Evolutionary conservation across 2,797 vertebrate genomes (phyloP), one percentile per base, ranked within the genome.

Genomic region (Uromys caudimaculatus): DNA sequence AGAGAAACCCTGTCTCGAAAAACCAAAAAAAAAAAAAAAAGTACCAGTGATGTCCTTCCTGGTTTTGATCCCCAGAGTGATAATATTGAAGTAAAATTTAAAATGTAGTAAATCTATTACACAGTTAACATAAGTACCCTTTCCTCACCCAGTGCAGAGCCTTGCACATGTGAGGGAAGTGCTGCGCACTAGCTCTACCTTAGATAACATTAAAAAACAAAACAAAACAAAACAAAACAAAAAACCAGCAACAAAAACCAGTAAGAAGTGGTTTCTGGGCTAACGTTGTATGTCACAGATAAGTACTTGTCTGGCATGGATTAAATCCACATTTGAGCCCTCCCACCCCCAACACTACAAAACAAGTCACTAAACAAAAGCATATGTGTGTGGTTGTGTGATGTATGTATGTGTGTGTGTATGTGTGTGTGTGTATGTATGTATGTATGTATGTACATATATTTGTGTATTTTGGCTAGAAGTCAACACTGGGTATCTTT

Each of bases 141-240:
- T 60, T n/a, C 41, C 41, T 47, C 8, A 35, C 9, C 11, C 44
- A 47, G 89, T 52, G 17, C 4, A 56, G 62, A 71, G 41, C 64
- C 27, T 69, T 91, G 17, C 71, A 35, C 23, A 38, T 79, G 38
- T 10, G 44, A 93, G 50, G 38, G 29, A 71, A 50, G 24, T 71
- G 52, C 76, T 60, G 23, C 2, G 8, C 24, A 19, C 19, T 21
- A 76, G 8, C 16, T 64, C 27, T 77, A 67, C 6, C 11, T 54
- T 58, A 91, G 24, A 82, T 67, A 78, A 67, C 27, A 83, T 82
- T 90, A 87, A 52, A 78, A 89, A 90, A 50, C 90, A 95, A 93
- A 89, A 32, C 62, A 64, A 67, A 64, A 52, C 50, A 52, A 12
- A 60, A 32, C 62, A 64, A 67, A 64, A 52, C 50, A 52, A 12